These are phyloP conservation scores for Corythoichthys intestinalis DNA, from an alignment of 2,113 vertebrate genomes.

Conservation along the genomic window DNA sequence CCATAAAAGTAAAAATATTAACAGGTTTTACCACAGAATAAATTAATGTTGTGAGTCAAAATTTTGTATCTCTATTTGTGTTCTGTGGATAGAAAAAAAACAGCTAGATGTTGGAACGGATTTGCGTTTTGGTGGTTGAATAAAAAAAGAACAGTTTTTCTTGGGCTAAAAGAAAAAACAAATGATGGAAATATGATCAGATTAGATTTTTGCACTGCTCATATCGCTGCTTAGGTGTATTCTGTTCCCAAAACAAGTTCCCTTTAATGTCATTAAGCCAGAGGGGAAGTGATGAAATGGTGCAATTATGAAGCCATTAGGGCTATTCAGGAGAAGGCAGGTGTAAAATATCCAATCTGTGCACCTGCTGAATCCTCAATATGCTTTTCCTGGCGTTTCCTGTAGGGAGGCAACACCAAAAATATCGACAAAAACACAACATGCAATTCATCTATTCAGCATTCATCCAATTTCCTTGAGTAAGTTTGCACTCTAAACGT, in stretches of 20 bases:
- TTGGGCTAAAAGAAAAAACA: not conserved
- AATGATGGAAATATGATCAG: slow-evolving; percentile 29
- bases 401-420: slow-evolving; percentile 50
- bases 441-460: slow-evolving; percentile 56
- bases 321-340: slow-evolving; percentile 70
- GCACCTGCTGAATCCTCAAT: slow-evolving; percentile 65
- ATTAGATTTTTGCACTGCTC: slow-evolving; percentile 36
- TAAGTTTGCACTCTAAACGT: slow-evolving; percentile 11
- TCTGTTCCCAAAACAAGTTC: slow-evolving; percentile 44
- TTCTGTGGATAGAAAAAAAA: no score
- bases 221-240: slow-evolving; percentile 43
- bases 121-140: not conserved
- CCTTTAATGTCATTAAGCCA: slow-evolving; percentile 53
- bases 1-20: no score
- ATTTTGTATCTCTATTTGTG: no score
- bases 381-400: slow-evolving; percentile 46
- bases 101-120: not conserved
- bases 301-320: slow-evolving; percentile 70
- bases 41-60: no score
- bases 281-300: slow-evolving; percentile 68
- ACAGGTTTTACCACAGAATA: no score
- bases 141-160: not conserved
- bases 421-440: slow-evolving; percentile 55
- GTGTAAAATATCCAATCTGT: slow-evolving; percentile 74
- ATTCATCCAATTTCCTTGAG: slow-evolving; percentile 26